phyloP scores from a whole-genome alignment of 2,797 vertebrate species.

The Dromococcyx pavoninus region DNA sequence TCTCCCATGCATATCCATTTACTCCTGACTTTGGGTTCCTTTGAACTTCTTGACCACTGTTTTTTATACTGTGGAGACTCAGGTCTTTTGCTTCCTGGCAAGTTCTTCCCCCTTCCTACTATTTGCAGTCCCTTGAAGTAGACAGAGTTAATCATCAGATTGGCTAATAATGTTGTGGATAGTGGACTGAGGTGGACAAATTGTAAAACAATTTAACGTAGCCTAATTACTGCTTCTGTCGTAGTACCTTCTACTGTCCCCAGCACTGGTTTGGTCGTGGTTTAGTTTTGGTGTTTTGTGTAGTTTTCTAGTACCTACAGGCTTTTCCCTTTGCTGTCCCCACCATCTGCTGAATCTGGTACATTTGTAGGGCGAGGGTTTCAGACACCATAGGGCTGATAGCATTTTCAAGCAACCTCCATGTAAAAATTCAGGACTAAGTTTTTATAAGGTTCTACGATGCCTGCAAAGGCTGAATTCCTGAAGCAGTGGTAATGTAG shows the following conservation, averaged over 20 bases:
- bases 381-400: neutral
- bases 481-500: neutral
- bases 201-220: neutral
- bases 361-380: neutral
- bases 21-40: neutral
- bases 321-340: neutral
- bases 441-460: neutral
- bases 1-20: neutral
- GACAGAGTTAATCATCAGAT: neutral
- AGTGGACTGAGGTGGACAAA: neutral
- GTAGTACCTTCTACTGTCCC: neutral
- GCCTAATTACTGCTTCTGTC: neutral
- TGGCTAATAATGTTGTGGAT: neutral
- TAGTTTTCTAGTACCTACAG: neutral
- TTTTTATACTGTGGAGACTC: neutral
- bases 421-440: neutral
- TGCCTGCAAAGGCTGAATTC: neutral
- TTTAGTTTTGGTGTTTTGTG: neutral
- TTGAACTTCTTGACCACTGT: neutral
- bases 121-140: neutral
- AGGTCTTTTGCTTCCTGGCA: neutral
- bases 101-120: neutral
- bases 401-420: neutral
- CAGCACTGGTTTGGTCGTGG: neutral
- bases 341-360: neutral